These are phyloP conservation scores for Cylas formicarius DNA, from an alignment of 1,140 invertebrate genomes.

Conservation along the genomic window DNA sequence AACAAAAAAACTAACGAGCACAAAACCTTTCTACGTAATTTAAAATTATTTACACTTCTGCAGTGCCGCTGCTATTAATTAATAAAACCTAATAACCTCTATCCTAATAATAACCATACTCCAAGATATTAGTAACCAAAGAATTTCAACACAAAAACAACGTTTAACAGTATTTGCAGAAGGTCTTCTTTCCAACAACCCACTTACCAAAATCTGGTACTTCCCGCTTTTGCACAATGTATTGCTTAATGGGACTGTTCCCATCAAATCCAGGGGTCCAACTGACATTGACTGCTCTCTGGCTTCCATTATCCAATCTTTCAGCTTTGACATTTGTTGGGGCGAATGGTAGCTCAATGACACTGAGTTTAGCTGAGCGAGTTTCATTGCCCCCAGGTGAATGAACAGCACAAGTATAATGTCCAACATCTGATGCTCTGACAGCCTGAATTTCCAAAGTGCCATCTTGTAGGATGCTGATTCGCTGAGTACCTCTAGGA, in stretches of 20 bases:
- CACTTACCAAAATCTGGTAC: constrained; percentile 72
- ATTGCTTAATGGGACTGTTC: constrained; percentile 90
- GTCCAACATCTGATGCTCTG: constrained; percentile 72
- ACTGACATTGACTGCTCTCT: constrained; percentile 75
- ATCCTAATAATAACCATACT: too few species aligned
- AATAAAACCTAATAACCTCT: too few species aligned
- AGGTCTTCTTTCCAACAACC: neutral
- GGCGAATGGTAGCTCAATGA: constrained; percentile 90
- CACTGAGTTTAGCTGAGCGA: constrained; percentile 70
- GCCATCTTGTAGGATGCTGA: constrained; percentile 66
- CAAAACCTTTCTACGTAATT: too few species aligned
- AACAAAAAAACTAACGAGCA: too few species aligned
- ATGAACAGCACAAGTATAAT: constrained; percentile 72
- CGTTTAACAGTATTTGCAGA: constrained; percentile 20
- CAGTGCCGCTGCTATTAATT: too few species aligned
- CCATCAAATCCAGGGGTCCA: constrained; percentile 97
- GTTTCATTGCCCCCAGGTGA: constrained; percentile 91
- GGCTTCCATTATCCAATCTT: constrained; percentile 48
- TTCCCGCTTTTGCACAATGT: constrained; percentile 84
- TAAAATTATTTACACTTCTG: too few species aligned
- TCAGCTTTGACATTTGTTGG: constrained; percentile 78
- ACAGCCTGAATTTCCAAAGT: constrained; percentile 75
- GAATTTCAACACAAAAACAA: constrained; percentile 32
- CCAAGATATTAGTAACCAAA: constrained; percentile 1
- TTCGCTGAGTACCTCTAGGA: constrained; percentile 53